Percentiles rank a stretch among this genome's conserved stretches.
Evolutionary conservation across 2,888 invertebrate genomes (phyloP).

Genomic region (Dorcus parallelipipedus): DNA sequence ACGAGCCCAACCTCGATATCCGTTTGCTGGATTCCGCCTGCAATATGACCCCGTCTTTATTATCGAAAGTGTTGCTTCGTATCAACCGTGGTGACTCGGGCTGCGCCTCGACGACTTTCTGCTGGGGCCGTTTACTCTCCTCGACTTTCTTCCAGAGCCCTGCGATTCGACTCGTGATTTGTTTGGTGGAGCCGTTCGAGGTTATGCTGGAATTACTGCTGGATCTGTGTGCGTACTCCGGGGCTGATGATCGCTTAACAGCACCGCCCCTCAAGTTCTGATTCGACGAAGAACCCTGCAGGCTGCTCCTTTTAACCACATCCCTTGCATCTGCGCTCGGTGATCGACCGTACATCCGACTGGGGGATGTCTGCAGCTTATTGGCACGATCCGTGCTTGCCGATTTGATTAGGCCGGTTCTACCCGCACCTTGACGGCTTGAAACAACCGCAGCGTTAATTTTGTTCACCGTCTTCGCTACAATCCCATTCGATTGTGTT

Average conservation of each 20-base stretch:
- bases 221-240: slow-evolving; percentile 40
- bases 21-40: slow-evolving; percentile 45
- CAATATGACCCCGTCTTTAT: slow-evolving; percentile 37
- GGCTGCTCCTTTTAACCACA: slow-evolving; percentile 30
- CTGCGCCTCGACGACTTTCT: slow-evolving; percentile 44
- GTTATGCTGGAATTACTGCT: slow-evolving; percentile 62
- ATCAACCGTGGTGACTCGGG: slow-evolving; percentile 48
- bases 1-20: slow-evolving; percentile 53
- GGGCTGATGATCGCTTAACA: slow-evolving; percentile 24
- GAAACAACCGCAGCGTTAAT: slow-evolving; percentile 29
- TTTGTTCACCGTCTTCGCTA: slow-evolving; percentile 43
- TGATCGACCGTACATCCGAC: slow-evolving; percentile 39
- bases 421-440: slow-evolving; percentile 36
- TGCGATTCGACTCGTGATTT: slow-evolving; percentile 75
- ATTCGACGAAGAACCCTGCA: slow-evolving; percentile 55
- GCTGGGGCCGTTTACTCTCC: slow-evolving; percentile 58
- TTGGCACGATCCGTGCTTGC: slow-evolving; percentile 37
- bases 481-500: slow-evolving; percentile 36
- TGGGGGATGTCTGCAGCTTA: slow-evolving; percentile 22
- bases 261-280: slow-evolving; percentile 56
- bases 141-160: slow-evolving; percentile 78
- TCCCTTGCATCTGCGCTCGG: slow-evolving; percentile 47
- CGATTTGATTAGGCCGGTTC: slow-evolving; percentile 33
- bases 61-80: slow-evolving; percentile 66
- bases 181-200: slow-evolving; percentile 54